Evolutionary conservation across 2,888 invertebrate genomes (phyloP), one percentile per base, ranked within the genome.

Genomic region (Germaria angustata): DNA sequence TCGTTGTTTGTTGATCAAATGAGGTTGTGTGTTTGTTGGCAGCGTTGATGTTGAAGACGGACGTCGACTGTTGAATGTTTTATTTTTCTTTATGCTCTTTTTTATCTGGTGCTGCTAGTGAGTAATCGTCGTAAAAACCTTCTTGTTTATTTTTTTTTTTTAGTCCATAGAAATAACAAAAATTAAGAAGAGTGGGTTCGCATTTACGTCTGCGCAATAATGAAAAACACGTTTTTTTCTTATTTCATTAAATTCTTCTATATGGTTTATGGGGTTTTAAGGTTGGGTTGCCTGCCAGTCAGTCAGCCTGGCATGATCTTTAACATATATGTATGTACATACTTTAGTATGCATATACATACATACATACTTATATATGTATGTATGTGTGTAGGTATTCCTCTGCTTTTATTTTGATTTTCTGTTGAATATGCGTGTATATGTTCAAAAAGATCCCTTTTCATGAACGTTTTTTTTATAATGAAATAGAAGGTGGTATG

Each of bases 171-270:
- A 36, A 41, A 22, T 22, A 49, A 22, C 2, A 49, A 24, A 49
- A 53, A 63, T 41, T 44, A 72, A 81, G 46, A 80, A 76, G 71
- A 82, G 82, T 82, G 79, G 82, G 79, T 82, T 82, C 82, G 73
- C 80, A 83, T 83, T 76, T 57, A 76, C 75, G 76, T 84, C 77
- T 84, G 80, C 79, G 82, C 77, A 84, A 71, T 79, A 82, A 72
- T 80, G 66, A 71, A 80, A 83, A 84, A 77, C 83, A 84, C 72
- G 80, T 77, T 84, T 79, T 55, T 65, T 71, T 22, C n/a, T 36
- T 17, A 36, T 15, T 59, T 46, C 3, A 36, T 34, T 59, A 68
- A 15, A 5, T 77, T 71, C 44, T 71, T 78, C 55, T 51, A 63
- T 63, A 59, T 46, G n/a, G 63, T 78, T 80, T 77, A 72, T 80